Evolutionary conservation across 2,113 vertebrate species (phyloP).

Genomic region (Misgurnus mizolepis): DNA sequence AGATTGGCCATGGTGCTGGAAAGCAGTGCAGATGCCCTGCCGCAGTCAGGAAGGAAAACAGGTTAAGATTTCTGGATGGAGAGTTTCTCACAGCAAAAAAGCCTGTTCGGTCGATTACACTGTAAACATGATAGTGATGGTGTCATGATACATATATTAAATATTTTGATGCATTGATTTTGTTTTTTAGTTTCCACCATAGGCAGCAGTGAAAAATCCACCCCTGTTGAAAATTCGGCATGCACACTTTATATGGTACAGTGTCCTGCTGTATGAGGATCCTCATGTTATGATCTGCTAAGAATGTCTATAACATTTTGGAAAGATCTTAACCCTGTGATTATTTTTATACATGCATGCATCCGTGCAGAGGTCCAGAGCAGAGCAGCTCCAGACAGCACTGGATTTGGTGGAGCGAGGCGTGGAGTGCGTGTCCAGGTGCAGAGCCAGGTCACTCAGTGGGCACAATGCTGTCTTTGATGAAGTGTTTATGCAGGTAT

Average conservation of each 20-base stretch:
- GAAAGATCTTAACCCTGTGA: not conserved
- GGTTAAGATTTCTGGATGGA: conserved; percentile 33
- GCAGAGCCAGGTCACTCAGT: conserved; percentile 55
- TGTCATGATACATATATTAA: not conserved
- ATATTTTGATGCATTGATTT: not conserved
- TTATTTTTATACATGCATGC: not conserved
- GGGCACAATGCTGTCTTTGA: conserved; percentile 75
- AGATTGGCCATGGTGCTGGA: conserved; percentile 77
- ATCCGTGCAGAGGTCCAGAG: conserved; percentile 68
- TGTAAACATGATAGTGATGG: not conserved
- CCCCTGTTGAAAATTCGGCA: conserved; percentile 12
- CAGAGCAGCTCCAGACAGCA: conserved; percentile 75
- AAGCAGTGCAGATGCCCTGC: conserved; percentile 65
- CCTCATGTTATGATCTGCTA: too few relatives aligned
- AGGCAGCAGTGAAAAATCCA: conserved; percentile 39
- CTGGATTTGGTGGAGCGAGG: conserved; percentile 78
- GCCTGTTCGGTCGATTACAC: not conserved
- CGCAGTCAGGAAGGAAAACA: conserved; percentile 62
- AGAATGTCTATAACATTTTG: too few relatives aligned
- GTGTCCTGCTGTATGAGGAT: not conserved
- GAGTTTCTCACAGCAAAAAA: conserved; percentile 26
- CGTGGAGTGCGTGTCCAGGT: conserved; percentile 70
- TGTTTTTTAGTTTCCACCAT: conserved; percentile 36
- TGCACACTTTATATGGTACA: conserved; percentile 32
- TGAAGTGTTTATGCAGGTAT: conserved; percentile 79